Base-by-base conservation (phyloP, 2,797 vertebrate species). In the Mallotus villosus region DNA sequence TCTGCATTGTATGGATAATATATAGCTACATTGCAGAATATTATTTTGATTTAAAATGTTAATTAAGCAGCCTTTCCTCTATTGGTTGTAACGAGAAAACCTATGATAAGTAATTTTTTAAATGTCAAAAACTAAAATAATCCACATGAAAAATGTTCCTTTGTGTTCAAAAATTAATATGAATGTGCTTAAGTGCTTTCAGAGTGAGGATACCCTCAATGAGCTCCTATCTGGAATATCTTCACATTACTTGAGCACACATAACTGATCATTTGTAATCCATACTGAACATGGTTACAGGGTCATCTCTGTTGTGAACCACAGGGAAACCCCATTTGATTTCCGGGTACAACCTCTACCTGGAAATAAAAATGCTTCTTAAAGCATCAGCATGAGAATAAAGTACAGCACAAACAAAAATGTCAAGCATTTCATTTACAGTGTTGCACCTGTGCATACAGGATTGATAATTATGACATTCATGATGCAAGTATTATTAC, bases 371-470 rank as follows among this genome's bases (percentile, higher is more conserved):
- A n/a, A n/a, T n/a, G 37, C 37, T 41, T 41, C 37, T 41, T 11
- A 34, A 6, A 9, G 11, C 37, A 41, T 41, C 37, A 41, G 37
- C 37, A 41, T 41, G 9, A 9, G 0, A 41, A 41, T 41, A 41
- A 41, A 41, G 11, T 41, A 71, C 25, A 63, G 24, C 37, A 29
- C 41, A 17, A 2, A 12, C 21, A 49, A 19, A 5, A 24, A 27
- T 37, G 7, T 22, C 8, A 68, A 5, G 57, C 27, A 71, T 41
- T 60, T 37, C 16, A 62, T 61, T 41, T 70, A 55, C 60, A 29
- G 32, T 63, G 62, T 25, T 34, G 32, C 32, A 34, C 32, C 32
- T 34, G 5, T 34, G 5, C 32, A 8, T 34, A 34, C 32, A 34
- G 7, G 32, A 63, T n/a, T 34, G 19, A n/a, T 37, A 37, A 27